Percentiles rank a stretch among this genome's conserved stretches.
phyloP scores from a whole-genome alignment of 2,113 vertebrate genomes.

The Lepisosteus oculatus region DNA sequence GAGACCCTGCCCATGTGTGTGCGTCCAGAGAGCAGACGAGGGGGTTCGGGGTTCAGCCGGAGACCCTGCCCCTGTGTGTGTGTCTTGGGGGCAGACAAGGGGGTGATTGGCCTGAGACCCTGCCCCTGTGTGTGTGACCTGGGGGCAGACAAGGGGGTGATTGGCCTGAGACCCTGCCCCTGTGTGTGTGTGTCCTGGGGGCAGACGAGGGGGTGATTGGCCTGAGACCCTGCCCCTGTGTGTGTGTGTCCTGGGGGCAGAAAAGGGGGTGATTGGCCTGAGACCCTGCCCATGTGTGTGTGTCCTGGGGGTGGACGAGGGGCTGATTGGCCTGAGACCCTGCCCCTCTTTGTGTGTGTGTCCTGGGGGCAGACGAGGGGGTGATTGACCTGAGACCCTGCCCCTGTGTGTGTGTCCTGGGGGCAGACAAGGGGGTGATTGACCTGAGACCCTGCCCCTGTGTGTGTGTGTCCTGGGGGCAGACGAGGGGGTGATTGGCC shows the following conservation, averaged over 20 bases:
- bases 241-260: not conserved
- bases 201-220: not conserved
- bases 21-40: too few species aligned
- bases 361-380: not conserved
- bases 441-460: too few species aligned
- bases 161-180: not conserved
- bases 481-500: too few species aligned
- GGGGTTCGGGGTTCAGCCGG: not conserved
- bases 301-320: slow-evolving; percentile 47
- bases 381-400: not conserved
- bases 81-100: not conserved
- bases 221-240: too few species aligned
- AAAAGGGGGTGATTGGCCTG: not conserved
- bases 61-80: too few species aligned
- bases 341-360: too few species aligned
- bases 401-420: slow-evolving; percentile 46
- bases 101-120: not conserved
- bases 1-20: too few species aligned
- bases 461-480: too few species aligned
- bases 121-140: too few species aligned
- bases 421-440: slow-evolving; percentile 25
- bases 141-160: not conserved
- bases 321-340: too few species aligned
- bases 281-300: not conserved
- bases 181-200: not conserved